Base-by-base conservation (phyloP, 2,888 invertebrate species). In the Lycaena phlaeas region DNA sequence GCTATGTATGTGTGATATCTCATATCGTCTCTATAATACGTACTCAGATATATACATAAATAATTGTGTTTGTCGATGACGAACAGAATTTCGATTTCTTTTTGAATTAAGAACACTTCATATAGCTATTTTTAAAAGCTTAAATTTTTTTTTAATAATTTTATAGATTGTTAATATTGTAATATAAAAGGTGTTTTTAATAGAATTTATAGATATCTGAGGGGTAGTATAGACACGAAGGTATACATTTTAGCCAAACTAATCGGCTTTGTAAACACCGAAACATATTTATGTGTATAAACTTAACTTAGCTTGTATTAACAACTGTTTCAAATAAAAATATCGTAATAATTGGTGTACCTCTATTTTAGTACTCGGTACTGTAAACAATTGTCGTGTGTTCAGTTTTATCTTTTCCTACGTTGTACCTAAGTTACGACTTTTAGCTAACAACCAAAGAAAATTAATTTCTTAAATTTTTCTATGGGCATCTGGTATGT, bases 251-350 rank as follows among this genome's bases (percentile, higher is more conserved):
- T 48, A 51, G 44, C 49, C 45, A 45, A 45, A 41, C 39, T 38
- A 44, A 44, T 40, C 40, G 42, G 47, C 46, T 46, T 59, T 57
- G 54, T 55, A 57, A 43, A 50, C 45, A 51, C 60, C 60, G 56
- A 56, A 52, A 53, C 50, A 56, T 53, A 64, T 61, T 57, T 53
- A 64, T 61, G 61, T 58, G 51, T 66, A n/a, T n/a, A n/a, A n/a
- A n/a, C n/a, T n/a, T n/a, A 70, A 58, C 61, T n/a, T 75, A 74
- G 68, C 64, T 62, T 52, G 59, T 64, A 56, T 65, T 58, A 54
- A 52, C 54, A 49, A 60, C 52, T 56, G 67, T 61, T 64, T 66
- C 61, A 59, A 63, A 56, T 64, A 31, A 59, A 64, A 53, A 57
- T 65, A 59, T 66, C 56, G 34, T 60, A 57, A 47, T 59, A 54